Evolutionary conservation across 1,140 invertebrate species (phyloP), one percentile per base, ranked within the genome.

Genomic region (Danaus melanippus): DNA sequence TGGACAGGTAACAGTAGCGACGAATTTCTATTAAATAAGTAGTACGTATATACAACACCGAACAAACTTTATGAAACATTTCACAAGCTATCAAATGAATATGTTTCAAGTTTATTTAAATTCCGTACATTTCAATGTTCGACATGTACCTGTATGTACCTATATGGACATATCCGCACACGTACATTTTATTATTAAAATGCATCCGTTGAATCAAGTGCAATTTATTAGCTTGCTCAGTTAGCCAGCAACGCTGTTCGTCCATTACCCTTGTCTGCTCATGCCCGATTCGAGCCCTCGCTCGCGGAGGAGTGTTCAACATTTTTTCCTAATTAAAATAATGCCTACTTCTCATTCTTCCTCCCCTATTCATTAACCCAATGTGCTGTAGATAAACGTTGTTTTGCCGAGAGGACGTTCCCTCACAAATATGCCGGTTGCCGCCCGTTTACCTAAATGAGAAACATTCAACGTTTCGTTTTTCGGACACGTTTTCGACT

Each of bases 321-420:
- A 78, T 83, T 86, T 84, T 83, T 82, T 69, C 66, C 79, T 85
- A 86, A 86, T 86, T 86, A 86, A 82, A 86, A 85, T 86, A 86
- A 86, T 86, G 80, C 76, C 73, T 77, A 74, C 73, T 76, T 75
- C 75, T 80, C 74, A 76, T 80, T 79, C 78, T 84, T 81, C 71
- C 73, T 77, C 77, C 82, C 79, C 80, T 71, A 84, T 80, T 84
- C 82, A 85, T 81, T 83, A 81, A 75, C 82, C 74, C 76, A 83
- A 84, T 83, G 82, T 83, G 74, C 78, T 80, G 77, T 76, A 79
- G 76, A 84, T 85, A 85, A 85, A 80, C 80, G 80, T 58, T 75
- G 71, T 79, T 77, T 74, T 72, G 75, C 70, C 72, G 69, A 74
- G 71, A 84, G 79, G 64, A 74, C 71, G 67, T 79, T 79, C 74